A percentile compares a stretch with the other conserved stretches of the same genome.
phyloP scores from a whole-genome alignment of 2,888 invertebrate genomes.

The Melanostoma mellinum region DNA sequence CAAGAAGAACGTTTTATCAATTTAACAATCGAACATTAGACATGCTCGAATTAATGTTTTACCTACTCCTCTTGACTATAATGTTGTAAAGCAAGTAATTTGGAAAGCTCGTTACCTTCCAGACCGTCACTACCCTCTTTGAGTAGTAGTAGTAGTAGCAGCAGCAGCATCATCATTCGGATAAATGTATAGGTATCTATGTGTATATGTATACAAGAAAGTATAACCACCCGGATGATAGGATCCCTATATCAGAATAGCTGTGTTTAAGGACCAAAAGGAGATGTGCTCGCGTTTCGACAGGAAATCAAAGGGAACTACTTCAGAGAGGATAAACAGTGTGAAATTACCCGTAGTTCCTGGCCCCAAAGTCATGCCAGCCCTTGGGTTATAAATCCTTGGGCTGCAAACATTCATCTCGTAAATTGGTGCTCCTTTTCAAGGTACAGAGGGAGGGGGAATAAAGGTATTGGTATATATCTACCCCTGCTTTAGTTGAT shows the following conservation, averaged over 20 bases:
- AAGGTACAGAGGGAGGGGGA: no score
- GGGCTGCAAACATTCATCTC: slow-evolving; percentile 34
- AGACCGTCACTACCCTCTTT: neutral
- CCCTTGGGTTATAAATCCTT: slow-evolving; percentile 51
- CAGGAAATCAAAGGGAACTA: slow-evolving; percentile 54
- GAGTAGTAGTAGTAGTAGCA: neutral
- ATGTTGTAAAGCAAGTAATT: slow-evolving; percentile 71
- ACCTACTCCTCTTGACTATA: slow-evolving; percentile 57
- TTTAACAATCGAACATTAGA: slow-evolving; percentile 72
- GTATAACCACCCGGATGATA: slow-evolving; percentile 6
- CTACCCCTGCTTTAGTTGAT: neutral
- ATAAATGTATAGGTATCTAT: no score
- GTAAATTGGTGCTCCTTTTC: slow-evolving; percentile 22
- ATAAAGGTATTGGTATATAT: neutral
- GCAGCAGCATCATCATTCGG: no score
- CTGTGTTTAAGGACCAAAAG: slow-evolving; percentile 18
- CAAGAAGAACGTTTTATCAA: slow-evolving; percentile 68
- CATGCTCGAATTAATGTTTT: slow-evolving; percentile 71
- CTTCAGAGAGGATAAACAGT: slow-evolving; percentile 53
- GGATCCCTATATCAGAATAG: slow-evolving; percentile 26
- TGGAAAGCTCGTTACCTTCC: slow-evolving; percentile 66
- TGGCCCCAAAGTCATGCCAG: slow-evolving; percentile 56
- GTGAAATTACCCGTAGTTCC: slow-evolving; percentile 69
- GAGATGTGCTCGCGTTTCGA: slow-evolving; percentile 32
- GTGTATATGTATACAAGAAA: no score